Base-by-base conservation (phyloP, 1,140 invertebrate genomes). In the Panagrolaimus sp. region DNA sequence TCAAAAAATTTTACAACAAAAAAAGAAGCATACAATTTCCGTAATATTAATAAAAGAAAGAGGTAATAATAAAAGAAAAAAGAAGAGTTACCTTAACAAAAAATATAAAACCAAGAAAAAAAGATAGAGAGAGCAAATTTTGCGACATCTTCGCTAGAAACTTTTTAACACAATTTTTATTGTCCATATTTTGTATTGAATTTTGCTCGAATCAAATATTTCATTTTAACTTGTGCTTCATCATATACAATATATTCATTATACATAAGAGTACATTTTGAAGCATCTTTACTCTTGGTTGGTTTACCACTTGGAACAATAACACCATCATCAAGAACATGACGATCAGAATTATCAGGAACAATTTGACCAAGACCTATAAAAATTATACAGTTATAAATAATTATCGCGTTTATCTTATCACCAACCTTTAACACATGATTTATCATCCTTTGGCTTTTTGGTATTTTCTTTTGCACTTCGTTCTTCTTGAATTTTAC, bases 201-300 rank as follows among this genome's bases (percentile, higher is more conserved):
- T 51, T 79, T 74, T 5, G 71, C 75, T n/a, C 77, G 77, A 14
- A 81, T 65, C 13, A 80, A 61, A 53, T 80, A 80, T 14, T 68
- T 68, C 13, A 90, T 86, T 75, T 91, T 90, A 1, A 93, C 89
- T 84, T 94, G 92, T 38, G 90, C 90, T 42, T 91, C 88, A 84
- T 94, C 92, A 78, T 94, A 94, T 0, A 95, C 91, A 80, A 95
- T 92, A 79, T 89, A 92, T 68, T 75, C 74, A 42, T 75, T 75
- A 71, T 75, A 75, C n/a, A 73, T 61, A 27, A 75, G 67, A 38
- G 53, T 51, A 25, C 61, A 53, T 8, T 66, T 45, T 25, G 67
- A 48, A 63, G 53, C 27, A 27, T 68, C 27, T 38, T 38, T 38
- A 5, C 43, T 57, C 16, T 72, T 66, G n/a, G 64, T 69, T 11